Evolutionary conservation across 1,140 invertebrate species (phyloP).

Genomic region (Scylla paramamosain): DNA sequence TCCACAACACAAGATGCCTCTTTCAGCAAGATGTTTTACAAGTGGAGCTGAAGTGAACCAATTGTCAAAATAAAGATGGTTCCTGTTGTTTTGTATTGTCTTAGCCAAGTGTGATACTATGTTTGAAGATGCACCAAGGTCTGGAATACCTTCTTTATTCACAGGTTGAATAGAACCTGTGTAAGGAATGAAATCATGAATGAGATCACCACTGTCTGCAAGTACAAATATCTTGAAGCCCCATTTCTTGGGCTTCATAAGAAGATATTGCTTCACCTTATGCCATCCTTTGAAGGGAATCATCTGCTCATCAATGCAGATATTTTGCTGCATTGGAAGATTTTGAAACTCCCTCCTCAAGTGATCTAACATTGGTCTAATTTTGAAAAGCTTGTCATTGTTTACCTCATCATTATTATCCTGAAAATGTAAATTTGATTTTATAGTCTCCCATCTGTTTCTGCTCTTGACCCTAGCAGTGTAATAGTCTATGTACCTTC

Average conservation of each 20-base stretch:
- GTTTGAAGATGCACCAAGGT: conserved; percentile 77
- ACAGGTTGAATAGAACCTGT: conserved; percentile 76
- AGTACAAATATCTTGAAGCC: no score
- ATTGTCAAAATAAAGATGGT: conserved; percentile 78
- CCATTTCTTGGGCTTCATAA: conserved; percentile 77
- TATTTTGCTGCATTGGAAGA: conserved; percentile 57
- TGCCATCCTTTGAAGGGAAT: conserved; percentile 77
- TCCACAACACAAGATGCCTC: conserved; percentile 72
- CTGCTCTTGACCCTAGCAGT: conserved; percentile 47
- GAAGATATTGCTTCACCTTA: conserved; percentile 74
- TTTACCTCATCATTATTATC: conserved; percentile 42
- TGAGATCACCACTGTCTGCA: no score
- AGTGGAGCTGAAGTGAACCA: conserved; percentile 77
- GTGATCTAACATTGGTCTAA: conserved; percentile 44
- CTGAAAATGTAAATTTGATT: conserved; percentile 40
- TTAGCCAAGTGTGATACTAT: conserved; percentile 72
- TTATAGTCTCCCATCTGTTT: conserved; percentile 40
- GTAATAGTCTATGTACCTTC: conserved; percentile 31
- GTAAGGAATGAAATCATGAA: conserved; percentile 53
- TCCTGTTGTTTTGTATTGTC: conserved; percentile 53
- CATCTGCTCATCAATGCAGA: conserved; percentile 76
- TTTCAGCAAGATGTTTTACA: conserved; percentile 63
- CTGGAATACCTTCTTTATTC: conserved; percentile 62
- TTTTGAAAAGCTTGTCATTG: conserved; percentile 52
- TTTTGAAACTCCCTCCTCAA: conserved; percentile 49